phyloP scores from a whole-genome alignment of 2,113 vertebrate species.

The Atractosteus spatula region DNA sequence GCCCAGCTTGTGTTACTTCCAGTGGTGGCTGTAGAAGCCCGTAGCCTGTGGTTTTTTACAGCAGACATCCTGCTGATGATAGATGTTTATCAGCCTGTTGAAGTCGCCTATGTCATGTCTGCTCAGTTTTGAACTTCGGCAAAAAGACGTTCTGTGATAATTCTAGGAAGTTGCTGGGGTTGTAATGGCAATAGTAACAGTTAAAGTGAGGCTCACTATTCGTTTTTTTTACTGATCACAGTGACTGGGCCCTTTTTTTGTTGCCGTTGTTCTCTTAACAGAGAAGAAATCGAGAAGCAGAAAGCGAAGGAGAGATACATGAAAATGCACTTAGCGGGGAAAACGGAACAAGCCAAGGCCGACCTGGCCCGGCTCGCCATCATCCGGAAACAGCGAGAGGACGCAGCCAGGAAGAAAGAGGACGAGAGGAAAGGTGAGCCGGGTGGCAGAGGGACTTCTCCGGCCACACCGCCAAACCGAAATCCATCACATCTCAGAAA shows the following conservation, averaged over 20 bases:
- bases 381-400: slow-evolving; percentile 92
- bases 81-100: too few species aligned
- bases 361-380: slow-evolving; percentile 93
- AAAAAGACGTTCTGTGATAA: too few species aligned
- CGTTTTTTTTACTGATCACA: background rate
- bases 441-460: background rate
- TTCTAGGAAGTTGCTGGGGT: too few species aligned
- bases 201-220: background rate
- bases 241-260: background rate
- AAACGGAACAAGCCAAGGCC: slow-evolving; percentile 95
- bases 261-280: slow-evolving; percentile 48
- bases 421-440: slow-evolving; percentile 86
- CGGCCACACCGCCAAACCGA: too few species aligned
- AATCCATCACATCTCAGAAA: too few species aligned
- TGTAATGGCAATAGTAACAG: too few species aligned
- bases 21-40: too few species aligned
- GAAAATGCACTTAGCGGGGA: slow-evolving; percentile 97
- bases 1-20: too few species aligned
- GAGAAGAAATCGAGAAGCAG: slow-evolving; percentile 96
- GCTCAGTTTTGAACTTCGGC: too few species aligned
- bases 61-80: too few species aligned
- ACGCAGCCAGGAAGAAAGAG: slow-evolving; percentile 91
- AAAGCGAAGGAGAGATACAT: slow-evolving; percentile 96
- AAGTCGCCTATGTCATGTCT: too few species aligned
- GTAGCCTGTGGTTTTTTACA: too few species aligned